These are phyloP conservation scores for Aleadryas rufinucha DNA, from an alignment of 2,113 vertebrate genomes.

Conservation along the genomic window DNA sequence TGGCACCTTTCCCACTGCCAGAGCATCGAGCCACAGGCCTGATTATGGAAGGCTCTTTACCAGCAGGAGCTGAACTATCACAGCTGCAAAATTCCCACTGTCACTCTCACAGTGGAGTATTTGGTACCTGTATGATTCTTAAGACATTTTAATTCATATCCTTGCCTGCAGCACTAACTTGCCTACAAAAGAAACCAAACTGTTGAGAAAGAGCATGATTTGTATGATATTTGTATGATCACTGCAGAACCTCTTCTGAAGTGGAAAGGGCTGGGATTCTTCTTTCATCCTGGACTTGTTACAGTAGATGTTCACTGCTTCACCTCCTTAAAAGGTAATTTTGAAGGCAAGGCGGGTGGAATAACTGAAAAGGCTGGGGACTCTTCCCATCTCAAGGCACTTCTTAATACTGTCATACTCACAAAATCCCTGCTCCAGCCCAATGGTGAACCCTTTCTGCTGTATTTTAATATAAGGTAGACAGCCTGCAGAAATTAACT, in stretches of 20 bases:
- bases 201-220: neutral
- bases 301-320: neutral
- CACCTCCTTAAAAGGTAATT: conserved; percentile 24
- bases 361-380: neutral
- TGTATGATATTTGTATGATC: neutral
- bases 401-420: neutral
- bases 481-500: neutral
- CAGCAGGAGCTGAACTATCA: neutral
- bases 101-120: neutral
- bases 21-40: neutral
- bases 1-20: neutral
- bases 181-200: neutral
- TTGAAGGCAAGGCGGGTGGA: neutral
- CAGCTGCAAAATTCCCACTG: neutral
- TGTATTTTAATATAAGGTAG: neutral
- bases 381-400: neutral
- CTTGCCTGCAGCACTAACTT: neutral
- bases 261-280: neutral
- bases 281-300: neutral
- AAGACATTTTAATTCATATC: neutral
- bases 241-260: neutral
- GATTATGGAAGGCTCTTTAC: neutral
- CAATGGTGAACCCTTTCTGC: neutral
- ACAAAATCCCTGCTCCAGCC: neutral
- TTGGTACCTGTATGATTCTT: neutral